Evolutionary conservation across 2,888 invertebrate genomes (phyloP), one percentile per base, ranked within the genome.

Genomic region (Meganola albula): DNA sequence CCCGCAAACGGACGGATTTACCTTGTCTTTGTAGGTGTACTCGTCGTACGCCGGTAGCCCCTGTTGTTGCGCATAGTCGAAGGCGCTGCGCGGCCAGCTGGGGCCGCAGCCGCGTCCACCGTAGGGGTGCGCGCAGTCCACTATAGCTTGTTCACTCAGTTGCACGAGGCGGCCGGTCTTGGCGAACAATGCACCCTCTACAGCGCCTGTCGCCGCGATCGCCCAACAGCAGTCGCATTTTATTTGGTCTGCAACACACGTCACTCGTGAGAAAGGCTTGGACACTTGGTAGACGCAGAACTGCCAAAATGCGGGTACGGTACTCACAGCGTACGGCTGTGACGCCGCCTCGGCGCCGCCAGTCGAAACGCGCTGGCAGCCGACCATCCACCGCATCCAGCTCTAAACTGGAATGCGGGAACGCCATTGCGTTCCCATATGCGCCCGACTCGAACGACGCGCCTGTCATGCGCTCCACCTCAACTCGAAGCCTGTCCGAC

Each of bases 201-300:
- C 76, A 14, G 84, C 72, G 28, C 74, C 84, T 30, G 69, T 51
- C 44, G 80, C 79, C 11, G 84, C 73, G 55, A 79, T 75, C 36
- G 84, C 84, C 84, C 84, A 84, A 62, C 84, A 84, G 40, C 82
- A 75, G 14, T 45, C 23, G 52, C 84, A 83, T 20, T 38, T 26
- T 10, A 62, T 65, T 44, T 84, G 84, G 51, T 56, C 83, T 83
- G 63, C 10, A 45, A 40, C 39, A 18, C 14, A 13, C 18, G 14
- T 10, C 3, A 4, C 2, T n/a, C 4, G 31, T 4, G 20, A 12
- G 16, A 2, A 8, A 1, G 10, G 1, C 7, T 10, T 7, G 2
- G 4, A 6, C 12, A 2, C 24, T n/a, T n/a, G n/a, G n/a, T n/a
- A n/a, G n/a, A n/a, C 2, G 24, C 11, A 2, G 8, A 9, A 1